Base-by-base conservation (phyloP, 2,797 vertebrate genomes). In the Silurus aristotelis region DNA sequence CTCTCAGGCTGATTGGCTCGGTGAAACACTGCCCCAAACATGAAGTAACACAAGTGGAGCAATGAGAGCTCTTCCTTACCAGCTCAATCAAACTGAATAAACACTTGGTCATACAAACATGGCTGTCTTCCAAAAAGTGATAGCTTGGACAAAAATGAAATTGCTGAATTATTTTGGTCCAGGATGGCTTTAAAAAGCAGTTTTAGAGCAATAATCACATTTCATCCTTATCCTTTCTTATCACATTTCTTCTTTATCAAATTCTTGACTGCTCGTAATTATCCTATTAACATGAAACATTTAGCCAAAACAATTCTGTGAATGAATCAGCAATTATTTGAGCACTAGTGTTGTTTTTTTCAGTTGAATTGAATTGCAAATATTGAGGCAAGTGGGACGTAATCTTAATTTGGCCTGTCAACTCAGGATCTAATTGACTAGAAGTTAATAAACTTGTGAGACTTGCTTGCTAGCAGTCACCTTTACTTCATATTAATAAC, bases 51-150 rank as follows among this genome's bases (percentile, higher is more conserved):
- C 90, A 91, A 94, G 91, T 92, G 86, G 63, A 84, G 63, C 77
- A 89, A 88, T 71, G 87, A 92, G 89, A 87, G 88, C 89, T 86
- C 89, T 91, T 85, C 88, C 87, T 90, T 91, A 91, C 56, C 90
- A 84, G 84, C 91, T 93, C 93, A 94, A 94, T 95, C 94, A 92
- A 83, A 90, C 78, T 89, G 91, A 94, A 90, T 93, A 94, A 94
- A 95, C 93, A 95, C 25, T 88, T 81, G 82, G 86, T 22, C 72
- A 83, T 60, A 81, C 82, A 84, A 67, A 52, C 43, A n/a, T 52
- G 22, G 27, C 77, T 48, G n/a, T 56, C 20, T 71, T 73, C 68
- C 6, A 27, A 12, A n/a, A 61, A 80, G 56, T 66, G 38, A 22
- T 63, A 64, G 14, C 5, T 48, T 46, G 77, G 20, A 63, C 77